A percentile compares a stretch with the other conserved stretches of the same genome.
Conservation (phyloP, 2,113 vertebrate species). For the Trochalopteron elliotii region DNA sequence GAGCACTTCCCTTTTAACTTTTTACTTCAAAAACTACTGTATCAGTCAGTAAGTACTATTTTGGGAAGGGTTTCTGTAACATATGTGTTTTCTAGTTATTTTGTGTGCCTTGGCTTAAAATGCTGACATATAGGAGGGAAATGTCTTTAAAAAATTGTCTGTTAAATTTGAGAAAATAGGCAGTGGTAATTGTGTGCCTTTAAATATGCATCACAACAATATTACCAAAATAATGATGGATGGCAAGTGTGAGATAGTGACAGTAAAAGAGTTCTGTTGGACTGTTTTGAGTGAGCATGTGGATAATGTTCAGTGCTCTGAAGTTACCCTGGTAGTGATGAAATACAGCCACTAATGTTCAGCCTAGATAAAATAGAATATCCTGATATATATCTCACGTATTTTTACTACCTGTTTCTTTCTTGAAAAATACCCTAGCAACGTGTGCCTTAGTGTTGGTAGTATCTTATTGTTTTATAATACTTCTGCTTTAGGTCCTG, state of each 20-base stretch:
- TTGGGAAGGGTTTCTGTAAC: not conserved
- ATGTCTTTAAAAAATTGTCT: not conserved
- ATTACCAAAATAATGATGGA: not conserved
- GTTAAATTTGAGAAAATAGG: not conserved
- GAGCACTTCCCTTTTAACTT: not conserved
- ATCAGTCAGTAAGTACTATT: not conserved
- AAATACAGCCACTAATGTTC: not conserved
- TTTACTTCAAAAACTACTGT: not conserved
- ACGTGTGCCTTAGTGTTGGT: not conserved
- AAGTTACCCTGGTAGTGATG: not conserved
- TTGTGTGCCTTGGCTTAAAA: not conserved
- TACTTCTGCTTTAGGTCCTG: conserved; percentile 78
- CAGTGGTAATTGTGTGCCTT: not conserved
- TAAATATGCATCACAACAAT: not conserved
- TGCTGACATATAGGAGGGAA: not conserved
- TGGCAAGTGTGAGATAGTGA: not conserved
- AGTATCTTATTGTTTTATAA: conserved; percentile 73
- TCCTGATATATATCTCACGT: rapidly evolving
- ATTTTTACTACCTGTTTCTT: not conserved
- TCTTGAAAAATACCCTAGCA: not conserved
- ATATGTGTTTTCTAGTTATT: not conserved
- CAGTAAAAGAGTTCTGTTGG: not conserved
- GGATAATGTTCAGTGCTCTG: not conserved
- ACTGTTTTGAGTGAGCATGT: not conserved
- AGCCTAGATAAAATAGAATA: not conserved